Base-by-base conservation (phyloP, 2,113 vertebrate species). In the Hippocampus comes region DNA sequence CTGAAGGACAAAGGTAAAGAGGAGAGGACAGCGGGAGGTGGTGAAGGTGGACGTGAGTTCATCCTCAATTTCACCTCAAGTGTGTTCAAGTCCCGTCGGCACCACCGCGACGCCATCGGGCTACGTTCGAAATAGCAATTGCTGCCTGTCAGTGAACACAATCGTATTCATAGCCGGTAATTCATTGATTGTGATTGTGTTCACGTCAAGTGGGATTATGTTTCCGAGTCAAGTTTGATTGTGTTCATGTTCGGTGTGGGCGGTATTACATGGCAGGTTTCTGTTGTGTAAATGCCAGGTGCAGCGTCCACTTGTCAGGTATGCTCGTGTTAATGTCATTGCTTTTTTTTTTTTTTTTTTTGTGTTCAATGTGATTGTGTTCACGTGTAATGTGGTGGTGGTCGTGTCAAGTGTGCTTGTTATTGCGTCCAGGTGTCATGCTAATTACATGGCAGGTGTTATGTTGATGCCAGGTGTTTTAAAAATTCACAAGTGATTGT, bases 11-110 rank as follows among this genome's bases (percentile, higher is more conserved):
- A 21, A 74, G 63, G 21, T 30, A 51, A 25, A 23, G 38, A 42
- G 27, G 17, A 38, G 12, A 5, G 68, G 48, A 51, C 48, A 30
- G 38, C 57, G 42, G 21, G 11, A 61, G 38, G 48, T 63, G 34
- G 53, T 48, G 64, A 66, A 48, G 64, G 64, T 48, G 42, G 48
- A 34, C 17, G 17, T 61, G 15, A 23, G 42, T 48, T 66, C 42
- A 66, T 46, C 64, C 43, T 66, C 64, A 66, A 48, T 66, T 66
- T 66, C 64, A 48, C 23, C 2, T 66, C n/a, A 48, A 66, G 64
- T 66, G 43, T 48, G 23, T 17, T 66, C 43, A 46, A 46, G 14
- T 65, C 63, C 42, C 8, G 12, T 15, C 42, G 14, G 63, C 63
- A 17, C 63, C 5, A n/a, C 38, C 8, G 21, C 12, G 41, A 25